Evolutionary conservation across 2,797 vertebrate genomes (phyloP).

Genomic region (Bradypodion pumilum): DNA sequence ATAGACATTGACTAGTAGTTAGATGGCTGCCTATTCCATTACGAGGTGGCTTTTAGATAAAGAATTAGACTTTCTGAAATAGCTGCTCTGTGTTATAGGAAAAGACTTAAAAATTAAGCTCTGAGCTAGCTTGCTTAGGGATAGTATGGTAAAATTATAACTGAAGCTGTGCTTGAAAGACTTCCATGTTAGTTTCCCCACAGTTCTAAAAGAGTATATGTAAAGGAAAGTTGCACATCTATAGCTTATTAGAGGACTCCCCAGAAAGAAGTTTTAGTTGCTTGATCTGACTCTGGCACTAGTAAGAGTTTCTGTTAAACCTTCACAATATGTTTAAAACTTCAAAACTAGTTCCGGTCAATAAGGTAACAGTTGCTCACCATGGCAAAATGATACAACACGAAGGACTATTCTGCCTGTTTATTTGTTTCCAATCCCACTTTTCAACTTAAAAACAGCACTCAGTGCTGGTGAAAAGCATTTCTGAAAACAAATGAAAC

Average conservation of each 20-base stretch:
- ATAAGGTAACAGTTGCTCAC: neutral
- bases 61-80: neutral
- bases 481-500: too few relatives aligned
- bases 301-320: neutral
- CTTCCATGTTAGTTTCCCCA: neutral
- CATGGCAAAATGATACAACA: neutral
- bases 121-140: too few relatives aligned
- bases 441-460: too few relatives aligned
- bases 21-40: neutral
- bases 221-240: neutral
- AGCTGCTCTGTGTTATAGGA: neutral
- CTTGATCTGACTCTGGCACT: neutral
- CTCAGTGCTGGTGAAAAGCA: too few relatives aligned
- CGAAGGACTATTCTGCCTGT: neutral
- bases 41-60: neutral
- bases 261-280: too few relatives aligned
- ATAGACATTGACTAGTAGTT: neutral
- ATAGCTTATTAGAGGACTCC: neutral
- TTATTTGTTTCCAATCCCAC: too few relatives aligned
- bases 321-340: too few relatives aligned
- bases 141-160: neutral
- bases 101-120: too few relatives aligned
- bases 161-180: neutral
- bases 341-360: neutral
- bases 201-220: neutral